Evolutionary conservation across 2,113 vertebrate species (phyloP).

Genomic region (Ammodytes dubius): DNA sequence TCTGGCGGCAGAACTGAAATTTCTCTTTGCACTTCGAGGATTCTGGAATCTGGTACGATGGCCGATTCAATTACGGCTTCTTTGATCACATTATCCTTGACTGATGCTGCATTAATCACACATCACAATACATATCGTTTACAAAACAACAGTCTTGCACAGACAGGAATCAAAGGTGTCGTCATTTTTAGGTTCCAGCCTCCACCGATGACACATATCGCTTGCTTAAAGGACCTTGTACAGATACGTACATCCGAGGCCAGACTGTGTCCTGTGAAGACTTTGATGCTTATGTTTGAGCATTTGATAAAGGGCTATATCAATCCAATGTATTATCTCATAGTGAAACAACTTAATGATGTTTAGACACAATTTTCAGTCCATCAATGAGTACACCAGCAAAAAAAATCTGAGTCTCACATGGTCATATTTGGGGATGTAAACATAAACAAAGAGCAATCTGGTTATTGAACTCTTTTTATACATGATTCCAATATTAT

Average conservation of each 20-base stretch:
- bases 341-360: background rate
- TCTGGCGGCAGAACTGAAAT: constrained; percentile 23
- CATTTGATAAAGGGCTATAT: no score
- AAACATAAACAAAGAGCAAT: background rate
- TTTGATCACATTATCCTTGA: constrained; percentile 29
- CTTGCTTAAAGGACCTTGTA: background rate
- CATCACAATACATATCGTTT: constrained; percentile 39
- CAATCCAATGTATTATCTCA: background rate
- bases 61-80: constrained; percentile 34
- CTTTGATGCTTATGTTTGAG: no score
- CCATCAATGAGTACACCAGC: background rate
- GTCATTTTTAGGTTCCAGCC: background rate
- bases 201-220: background rate
- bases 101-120: constrained; percentile 48
- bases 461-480: background rate
- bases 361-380: background rate
- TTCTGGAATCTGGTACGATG: constrained; percentile 24
- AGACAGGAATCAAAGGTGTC: background rate
- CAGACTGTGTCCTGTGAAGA: background rate
- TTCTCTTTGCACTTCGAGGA: constrained; percentile 22
- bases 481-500: background rate
- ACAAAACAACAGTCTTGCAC: constrained; percentile 24
- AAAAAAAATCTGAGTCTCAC: background rate
- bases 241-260: no score
- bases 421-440: background rate